These are phyloP conservation scores for Graphium colonna DNA, from an alignment of 2,888 invertebrate genomes.

Conservation along the genomic window DNA sequence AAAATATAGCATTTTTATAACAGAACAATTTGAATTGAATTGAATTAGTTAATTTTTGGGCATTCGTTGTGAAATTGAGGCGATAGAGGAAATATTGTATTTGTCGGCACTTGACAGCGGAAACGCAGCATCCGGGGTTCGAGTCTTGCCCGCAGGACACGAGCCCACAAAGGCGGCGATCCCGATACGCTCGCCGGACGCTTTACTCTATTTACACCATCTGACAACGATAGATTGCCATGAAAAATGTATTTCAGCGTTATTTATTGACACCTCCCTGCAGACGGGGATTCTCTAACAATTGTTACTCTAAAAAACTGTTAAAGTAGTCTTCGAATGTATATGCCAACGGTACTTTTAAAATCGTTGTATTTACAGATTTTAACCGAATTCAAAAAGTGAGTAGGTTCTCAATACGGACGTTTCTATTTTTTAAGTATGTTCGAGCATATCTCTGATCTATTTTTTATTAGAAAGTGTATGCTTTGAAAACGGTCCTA, in stretches of 20 bases:
- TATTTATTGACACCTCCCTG: constrained; percentile 10
- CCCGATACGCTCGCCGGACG: constrained; percentile 57
- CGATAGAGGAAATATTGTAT: constrained; percentile 38
- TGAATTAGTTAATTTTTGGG: constrained; percentile 9
- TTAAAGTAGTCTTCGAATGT: no score
- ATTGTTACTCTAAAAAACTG: constrained; percentile 4
- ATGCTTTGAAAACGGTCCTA: no score
- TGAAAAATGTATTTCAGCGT: constrained; percentile 34
- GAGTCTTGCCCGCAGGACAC: constrained; percentile 56
- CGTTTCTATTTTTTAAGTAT: no score
- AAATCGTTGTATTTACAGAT: no score
- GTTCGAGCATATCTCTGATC: no score
- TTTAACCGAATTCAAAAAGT: no score
- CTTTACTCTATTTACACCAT: constrained; percentile 53
- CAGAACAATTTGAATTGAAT: not conserved
- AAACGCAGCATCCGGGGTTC: constrained; percentile 44
- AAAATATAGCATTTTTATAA: no score
- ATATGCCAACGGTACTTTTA: no score
- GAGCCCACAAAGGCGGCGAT: constrained; percentile 48
- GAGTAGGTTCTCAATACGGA: no score
- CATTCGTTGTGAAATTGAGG: constrained; percentile 26
- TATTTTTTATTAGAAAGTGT: no score
- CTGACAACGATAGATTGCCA: constrained; percentile 30
- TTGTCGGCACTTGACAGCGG: constrained; percentile 43
- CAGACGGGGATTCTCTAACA: not conserved